Conservation (phyloP, 2,888 invertebrate genomes). For the Drosophila paramelanica region DNA sequence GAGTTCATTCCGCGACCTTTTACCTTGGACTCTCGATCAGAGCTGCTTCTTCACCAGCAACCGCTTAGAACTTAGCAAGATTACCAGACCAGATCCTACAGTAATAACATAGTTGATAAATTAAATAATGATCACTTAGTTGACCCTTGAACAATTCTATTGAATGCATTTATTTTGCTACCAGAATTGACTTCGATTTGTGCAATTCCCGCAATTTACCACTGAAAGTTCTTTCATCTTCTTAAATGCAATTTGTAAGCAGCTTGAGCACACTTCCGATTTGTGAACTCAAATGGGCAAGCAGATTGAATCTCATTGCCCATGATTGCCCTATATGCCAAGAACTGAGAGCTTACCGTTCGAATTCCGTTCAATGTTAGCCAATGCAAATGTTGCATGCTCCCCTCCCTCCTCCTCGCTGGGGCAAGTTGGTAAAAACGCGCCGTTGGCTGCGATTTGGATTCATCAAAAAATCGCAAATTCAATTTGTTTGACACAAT, state of each 20-base stretch:
- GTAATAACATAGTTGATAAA: too few relatives aligned
- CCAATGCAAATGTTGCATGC: conserved; percentile 25
- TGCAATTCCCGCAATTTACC: too few relatives aligned
- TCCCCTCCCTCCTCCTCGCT: background rate
- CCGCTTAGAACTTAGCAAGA: too few relatives aligned
- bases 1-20: too few relatives aligned
- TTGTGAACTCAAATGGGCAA: conserved; percentile 5
- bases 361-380: conserved; percentile 13
- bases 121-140: too few relatives aligned
- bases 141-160: too few relatives aligned
- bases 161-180: too few relatives aligned
- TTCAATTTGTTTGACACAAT: conserved; percentile 80
- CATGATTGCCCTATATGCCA: conserved; percentile 16
- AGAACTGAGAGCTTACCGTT: background rate
- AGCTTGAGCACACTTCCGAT: background rate
- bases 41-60: too few relatives aligned
- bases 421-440: background rate
- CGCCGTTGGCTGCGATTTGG: conserved; percentile 33
- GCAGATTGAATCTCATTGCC: conserved; percentile 10
- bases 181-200: too few relatives aligned
- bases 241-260: conserved; percentile 3
- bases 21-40: too few relatives aligned
- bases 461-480: conserved; percentile 74
- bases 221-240: background rate
- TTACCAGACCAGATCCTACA: too few relatives aligned